phyloP scores from a whole-genome alignment of 2,113 vertebrate genomes.

The Pan paniscus region DNA sequence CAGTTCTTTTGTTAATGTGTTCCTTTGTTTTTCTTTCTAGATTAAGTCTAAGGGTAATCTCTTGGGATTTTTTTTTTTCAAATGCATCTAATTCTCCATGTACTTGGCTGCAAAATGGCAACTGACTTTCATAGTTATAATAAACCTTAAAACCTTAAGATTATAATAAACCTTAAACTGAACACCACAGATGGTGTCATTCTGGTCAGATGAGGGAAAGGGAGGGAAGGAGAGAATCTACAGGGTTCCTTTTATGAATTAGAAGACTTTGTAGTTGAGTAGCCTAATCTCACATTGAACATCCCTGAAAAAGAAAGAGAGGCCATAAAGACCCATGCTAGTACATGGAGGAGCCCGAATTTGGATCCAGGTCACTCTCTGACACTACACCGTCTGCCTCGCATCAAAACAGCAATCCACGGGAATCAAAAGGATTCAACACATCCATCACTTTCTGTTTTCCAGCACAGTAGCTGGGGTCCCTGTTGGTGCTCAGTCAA shows the following conservation, averaged over 20 bases:
- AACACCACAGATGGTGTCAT: background rate
- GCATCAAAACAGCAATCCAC: background rate
- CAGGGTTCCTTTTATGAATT: background rate
- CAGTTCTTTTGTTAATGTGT: background rate
- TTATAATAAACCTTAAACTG: background rate
- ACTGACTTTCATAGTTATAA: background rate
- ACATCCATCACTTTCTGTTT: background rate
- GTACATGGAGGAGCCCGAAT: background rate
- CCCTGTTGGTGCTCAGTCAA: background rate
- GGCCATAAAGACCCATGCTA: background rate
- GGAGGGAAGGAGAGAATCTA: background rate
- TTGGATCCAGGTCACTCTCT: background rate
- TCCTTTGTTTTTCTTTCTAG: slow-evolving; percentile 8
- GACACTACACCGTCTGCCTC: background rate
- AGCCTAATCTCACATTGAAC: background rate
- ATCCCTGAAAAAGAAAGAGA: background rate
- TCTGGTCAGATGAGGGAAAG: background rate
- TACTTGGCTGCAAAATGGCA: slow-evolving; percentile 6
- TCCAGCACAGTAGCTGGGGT: background rate
- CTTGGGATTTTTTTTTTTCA: background rate
- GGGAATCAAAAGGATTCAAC: background rate
- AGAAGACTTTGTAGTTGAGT: background rate
- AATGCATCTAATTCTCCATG: background rate
- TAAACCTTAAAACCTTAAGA: background rate
- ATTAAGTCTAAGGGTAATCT: background rate